Conservation (phyloP, 2,888 invertebrate genomes). For the Plebejus melissa region DNA sequence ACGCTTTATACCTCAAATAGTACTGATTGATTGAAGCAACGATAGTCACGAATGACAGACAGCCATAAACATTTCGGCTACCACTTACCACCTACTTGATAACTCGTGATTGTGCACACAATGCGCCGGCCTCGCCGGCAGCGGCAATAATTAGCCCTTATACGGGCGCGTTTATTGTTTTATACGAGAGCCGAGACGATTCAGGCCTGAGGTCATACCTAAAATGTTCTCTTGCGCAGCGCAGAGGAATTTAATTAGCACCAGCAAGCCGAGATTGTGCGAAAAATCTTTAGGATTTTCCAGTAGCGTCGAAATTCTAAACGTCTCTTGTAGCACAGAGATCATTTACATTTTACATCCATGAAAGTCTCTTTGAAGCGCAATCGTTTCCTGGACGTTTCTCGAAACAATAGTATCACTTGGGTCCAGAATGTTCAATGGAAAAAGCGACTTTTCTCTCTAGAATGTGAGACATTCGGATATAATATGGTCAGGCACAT, state of each 20-base stretch:
- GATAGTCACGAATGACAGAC: background rate
- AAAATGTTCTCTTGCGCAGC: background rate
- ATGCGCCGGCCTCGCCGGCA: background rate
- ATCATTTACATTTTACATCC: background rate
- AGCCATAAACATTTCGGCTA: constrained; percentile 6
- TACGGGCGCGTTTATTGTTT: constrained; percentile 17
- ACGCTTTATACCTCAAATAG: background rate
- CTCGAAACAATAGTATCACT: background rate
- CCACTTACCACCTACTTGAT: constrained; percentile 1
- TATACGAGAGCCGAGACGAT: constrained; percentile 16
- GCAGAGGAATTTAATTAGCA: background rate
- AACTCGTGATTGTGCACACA: background rate
- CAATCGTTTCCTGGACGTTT: background rate
- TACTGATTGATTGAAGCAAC: background rate
- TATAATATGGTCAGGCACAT: background rate
- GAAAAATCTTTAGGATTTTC: background rate
- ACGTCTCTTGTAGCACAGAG: background rate
- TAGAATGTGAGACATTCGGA: background rate
- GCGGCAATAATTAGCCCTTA: constrained; percentile 19
- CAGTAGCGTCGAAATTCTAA: background rate
- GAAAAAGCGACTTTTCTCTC: background rate
- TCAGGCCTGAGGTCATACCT: background rate
- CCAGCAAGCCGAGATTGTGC: background rate
- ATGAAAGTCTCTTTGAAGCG: background rate
- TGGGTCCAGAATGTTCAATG: background rate